Evolutionary conservation across 2,888 invertebrate species (phyloP).

Genomic region (Acronicta leporina): DNA sequence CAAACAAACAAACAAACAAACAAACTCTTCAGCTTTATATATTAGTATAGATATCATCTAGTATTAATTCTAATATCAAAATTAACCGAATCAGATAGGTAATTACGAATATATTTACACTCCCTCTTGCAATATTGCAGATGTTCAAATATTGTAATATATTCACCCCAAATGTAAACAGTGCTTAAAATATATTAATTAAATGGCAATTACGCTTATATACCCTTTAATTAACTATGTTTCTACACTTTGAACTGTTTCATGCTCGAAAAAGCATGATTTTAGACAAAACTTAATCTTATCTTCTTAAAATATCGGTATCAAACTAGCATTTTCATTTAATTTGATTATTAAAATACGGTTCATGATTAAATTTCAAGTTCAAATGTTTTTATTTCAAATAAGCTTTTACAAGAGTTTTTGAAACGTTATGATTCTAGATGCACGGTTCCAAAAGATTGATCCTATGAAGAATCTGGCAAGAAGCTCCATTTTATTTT

Average conservation of each 20-base stretch:
- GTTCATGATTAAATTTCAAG: too few species aligned
- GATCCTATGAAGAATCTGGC: too few species aligned
- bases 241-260: conserved; percentile 13
- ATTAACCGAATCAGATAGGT: too few species aligned
- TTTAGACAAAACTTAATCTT: conserved; percentile 21
- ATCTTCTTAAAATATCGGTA: conserved; percentile 38
- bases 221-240: conserved; percentile 46
- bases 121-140: conserved; percentile 4
- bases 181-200: conserved; percentile 24
- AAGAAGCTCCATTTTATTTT: too few species aligned
- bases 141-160: conserved; percentile 18
- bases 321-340: conserved; percentile 5
- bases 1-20: too few species aligned
- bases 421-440: too few species aligned
- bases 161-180: conserved; percentile 2
- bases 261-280: conserved; percentile 24
- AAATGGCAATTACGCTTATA: conserved; percentile 27
- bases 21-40: too few species aligned
- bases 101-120: background rate
- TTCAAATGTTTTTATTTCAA: too few species aligned
- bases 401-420: too few species aligned
- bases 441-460: too few species aligned
- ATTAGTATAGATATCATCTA: too few species aligned
- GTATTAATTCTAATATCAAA: too few species aligned
- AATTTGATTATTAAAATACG: background rate